phyloP scores from a whole-genome alignment of 2,888 invertebrate genomes.

The Pogonocherus hispidulus region DNA sequence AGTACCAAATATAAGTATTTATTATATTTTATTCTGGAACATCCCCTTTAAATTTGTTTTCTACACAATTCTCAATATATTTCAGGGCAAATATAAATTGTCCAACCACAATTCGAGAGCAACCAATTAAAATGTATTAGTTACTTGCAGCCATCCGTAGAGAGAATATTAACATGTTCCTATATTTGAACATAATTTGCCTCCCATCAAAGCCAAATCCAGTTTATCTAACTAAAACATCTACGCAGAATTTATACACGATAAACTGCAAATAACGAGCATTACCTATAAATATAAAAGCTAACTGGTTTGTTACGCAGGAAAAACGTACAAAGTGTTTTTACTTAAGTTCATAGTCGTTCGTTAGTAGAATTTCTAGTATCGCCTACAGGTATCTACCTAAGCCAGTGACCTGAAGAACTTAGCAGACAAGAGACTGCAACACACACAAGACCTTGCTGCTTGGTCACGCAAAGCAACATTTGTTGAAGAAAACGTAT shows the following conservation, averaged over 20 bases:
- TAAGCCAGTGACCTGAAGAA: conserved; percentile 54
- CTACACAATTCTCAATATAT: no score
- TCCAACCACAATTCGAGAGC: no score
- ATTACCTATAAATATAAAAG: conserved; percentile 10
- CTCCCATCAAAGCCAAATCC: neutral
- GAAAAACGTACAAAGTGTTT: conserved; percentile 51
- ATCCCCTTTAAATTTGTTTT: no score
- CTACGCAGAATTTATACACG: neutral
- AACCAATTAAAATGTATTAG: no score
- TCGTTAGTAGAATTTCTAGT: conserved; percentile 40
- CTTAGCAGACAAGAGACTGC: conserved; percentile 41
- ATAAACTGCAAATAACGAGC: neutral
- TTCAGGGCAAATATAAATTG: no score
- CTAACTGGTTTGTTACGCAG: conserved; percentile 17
- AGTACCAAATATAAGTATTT: no score
- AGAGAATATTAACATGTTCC: no score
- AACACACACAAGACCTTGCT: conserved; percentile 11
- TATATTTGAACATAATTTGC: neutral
- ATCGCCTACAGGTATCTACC: conserved; percentile 50
- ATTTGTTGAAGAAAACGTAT: neutral
- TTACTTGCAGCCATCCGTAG: no score
- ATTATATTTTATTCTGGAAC: no score
- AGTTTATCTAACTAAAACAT: neutral
- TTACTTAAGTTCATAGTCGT: conserved; percentile 56
- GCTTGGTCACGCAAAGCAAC: conserved; percentile 14